These are phyloP conservation scores for Pangasius mekongensis DNA, from an alignment of 2,797 vertebrate genomes.

Conservation along the genomic window DNA sequence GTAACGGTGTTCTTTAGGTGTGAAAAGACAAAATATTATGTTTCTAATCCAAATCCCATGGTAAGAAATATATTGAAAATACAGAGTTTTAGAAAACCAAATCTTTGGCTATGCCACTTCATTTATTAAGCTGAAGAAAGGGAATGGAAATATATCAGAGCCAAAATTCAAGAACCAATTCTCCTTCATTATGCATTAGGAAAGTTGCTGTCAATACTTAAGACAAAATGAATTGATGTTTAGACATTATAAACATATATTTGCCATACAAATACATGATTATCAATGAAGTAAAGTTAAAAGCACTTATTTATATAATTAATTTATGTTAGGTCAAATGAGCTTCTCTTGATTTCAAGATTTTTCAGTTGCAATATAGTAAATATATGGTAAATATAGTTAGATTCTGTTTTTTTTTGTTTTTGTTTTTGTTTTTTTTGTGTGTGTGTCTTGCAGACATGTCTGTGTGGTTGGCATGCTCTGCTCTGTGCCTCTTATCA, in stretches of 20 bases:
- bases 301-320: neutral
- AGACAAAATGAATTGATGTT: neutral
- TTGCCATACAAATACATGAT: neutral
- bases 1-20: neutral
- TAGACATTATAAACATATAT: neutral
- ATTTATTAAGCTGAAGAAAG: neutral
- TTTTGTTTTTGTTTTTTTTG: neutral
- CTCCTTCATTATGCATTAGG: neutral
- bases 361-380: neutral
- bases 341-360: neutral
- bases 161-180: neutral
- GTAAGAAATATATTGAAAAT: neutral
- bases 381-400: neutral
- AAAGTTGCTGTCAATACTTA: neutral
- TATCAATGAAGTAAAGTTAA: neutral
- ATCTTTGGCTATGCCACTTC: neutral
- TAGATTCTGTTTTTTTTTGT: neutral
- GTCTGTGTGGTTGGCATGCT: neutral
- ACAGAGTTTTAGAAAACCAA: neutral
- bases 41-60: neutral
- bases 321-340: neutral
- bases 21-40: slow-evolving; percentile 17
- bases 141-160: neutral
- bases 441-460: neutral
- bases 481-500: slow-evolving; percentile 39